phyloP scores from a whole-genome alignment of 2,113 vertebrate genomes.

The Prietella phreatophila region DNA sequence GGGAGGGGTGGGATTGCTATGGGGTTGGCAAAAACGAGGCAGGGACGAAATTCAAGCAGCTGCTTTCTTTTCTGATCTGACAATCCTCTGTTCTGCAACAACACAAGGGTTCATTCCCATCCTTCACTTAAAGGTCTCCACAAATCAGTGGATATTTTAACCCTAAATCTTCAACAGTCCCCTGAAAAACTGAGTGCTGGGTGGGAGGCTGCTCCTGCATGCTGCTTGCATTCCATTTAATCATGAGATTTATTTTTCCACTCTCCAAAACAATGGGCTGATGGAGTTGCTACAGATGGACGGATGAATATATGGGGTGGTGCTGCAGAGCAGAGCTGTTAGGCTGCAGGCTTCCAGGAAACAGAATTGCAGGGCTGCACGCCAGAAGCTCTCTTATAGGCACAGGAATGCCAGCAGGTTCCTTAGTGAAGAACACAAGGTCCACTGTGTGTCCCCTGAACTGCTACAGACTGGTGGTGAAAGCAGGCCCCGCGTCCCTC shows the following conservation, averaged over 20 bases:
- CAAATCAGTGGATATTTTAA: conserved; percentile 22
- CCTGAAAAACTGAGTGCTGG: conserved; percentile 19
- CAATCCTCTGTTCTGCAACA: not conserved
- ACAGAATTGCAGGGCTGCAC: conserved; percentile 46
- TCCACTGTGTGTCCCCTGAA: conserved; percentile 39
- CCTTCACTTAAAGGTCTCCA: conserved; percentile 1
- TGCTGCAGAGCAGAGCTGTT: conserved; percentile 31
- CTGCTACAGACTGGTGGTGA: conserved; percentile 30
- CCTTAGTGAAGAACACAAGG: conserved; percentile 44
- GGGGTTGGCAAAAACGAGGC: conserved; percentile 12
- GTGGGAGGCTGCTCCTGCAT: conserved; percentile 35
- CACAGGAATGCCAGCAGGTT: conserved; percentile 46
- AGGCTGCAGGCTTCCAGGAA: conserved; percentile 48
- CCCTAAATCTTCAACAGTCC: conserved; percentile 6
- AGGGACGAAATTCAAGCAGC: not conserved
- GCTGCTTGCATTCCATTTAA: conserved; percentile 32
- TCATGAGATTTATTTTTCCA: not conserved
- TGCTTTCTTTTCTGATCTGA: not conserved
- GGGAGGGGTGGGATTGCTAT: not conserved
- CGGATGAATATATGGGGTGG: conserved; percentile 36
- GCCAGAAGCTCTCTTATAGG: conserved; percentile 41
- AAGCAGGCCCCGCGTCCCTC: conserved; percentile 8
- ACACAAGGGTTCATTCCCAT: conserved; percentile 14
- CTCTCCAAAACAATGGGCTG: conserved; percentile 33
- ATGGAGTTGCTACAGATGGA: conserved; percentile 38